Conservation (phyloP, 2,797 vertebrate genomes). For the Peromyscus attwateri region DNA sequence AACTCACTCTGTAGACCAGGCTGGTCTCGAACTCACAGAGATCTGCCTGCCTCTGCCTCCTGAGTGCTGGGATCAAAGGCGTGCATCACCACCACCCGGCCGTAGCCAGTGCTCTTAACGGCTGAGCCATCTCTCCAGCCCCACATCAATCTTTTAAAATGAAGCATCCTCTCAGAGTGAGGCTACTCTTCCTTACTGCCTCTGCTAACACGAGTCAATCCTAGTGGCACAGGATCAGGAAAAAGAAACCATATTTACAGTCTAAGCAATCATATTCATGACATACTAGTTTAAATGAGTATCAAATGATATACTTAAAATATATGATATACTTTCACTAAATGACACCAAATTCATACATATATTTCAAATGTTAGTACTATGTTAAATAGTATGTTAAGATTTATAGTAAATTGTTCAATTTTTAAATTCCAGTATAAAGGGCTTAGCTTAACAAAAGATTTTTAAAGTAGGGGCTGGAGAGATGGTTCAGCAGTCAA, state of each 20-base stretch:
- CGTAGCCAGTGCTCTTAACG: too few species aligned
- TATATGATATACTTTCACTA: background rate
- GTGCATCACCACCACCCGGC: too few species aligned
- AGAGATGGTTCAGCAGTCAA: background rate
- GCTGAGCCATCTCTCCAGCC: too few species aligned
- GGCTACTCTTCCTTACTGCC: background rate
- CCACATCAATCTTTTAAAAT: background rate
- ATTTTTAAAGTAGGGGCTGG: background rate
- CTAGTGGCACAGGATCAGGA: background rate
- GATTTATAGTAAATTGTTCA: background rate
- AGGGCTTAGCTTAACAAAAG: background rate
- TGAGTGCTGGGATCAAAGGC: too few species aligned
- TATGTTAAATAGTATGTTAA: background rate
- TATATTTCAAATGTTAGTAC: conserved; percentile 9
- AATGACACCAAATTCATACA: background rate
- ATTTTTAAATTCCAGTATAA: background rate
- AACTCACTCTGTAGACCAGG: too few species aligned
- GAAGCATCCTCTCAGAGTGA: background rate
- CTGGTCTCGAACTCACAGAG: too few species aligned
- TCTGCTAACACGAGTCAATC: background rate
- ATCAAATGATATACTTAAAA: background rate
- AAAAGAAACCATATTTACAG: background rate
- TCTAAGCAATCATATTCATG: background rate
- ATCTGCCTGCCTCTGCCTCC: too few species aligned
- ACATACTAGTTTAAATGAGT: background rate